Conservation (phyloP, 2,113 vertebrate species). For the Manacus vitellinus region DNA sequence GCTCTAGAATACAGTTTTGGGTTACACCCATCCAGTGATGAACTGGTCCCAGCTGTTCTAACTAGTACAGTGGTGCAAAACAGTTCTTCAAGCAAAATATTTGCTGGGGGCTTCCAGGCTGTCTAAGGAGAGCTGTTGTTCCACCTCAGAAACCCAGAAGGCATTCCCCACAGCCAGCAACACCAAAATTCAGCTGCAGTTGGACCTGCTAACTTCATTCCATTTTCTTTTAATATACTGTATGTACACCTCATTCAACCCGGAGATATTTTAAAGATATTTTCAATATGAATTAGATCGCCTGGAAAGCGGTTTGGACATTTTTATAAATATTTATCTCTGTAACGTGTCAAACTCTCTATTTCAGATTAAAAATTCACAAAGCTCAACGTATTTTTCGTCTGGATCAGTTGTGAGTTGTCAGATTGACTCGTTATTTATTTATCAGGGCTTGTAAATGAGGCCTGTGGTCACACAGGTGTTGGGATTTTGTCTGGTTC, state of each 20-base stretch:
- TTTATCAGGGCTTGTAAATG: not conserved
- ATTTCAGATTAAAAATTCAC: slow-evolving; percentile 31
- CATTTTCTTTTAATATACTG: not conserved
- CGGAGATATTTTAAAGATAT: not conserved
- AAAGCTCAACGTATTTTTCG: not conserved
- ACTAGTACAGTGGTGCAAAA: no score
- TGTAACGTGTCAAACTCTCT: not conserved
- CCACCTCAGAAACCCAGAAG: not conserved
- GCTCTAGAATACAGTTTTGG: no score
- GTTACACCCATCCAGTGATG: no score
- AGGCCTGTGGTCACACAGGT: not conserved
- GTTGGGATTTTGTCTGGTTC: not conserved
- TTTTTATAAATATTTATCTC: slow-evolving; percentile 36
- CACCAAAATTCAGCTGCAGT: not conserved
- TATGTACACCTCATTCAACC: not conserved
- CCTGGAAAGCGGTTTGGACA: not conserved
- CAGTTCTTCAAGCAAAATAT: not conserved
- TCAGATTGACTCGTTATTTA: slow-evolving; percentile 1
- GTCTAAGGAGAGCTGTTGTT: not conserved
- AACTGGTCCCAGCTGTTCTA: no score
- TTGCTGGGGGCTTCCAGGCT: not conserved
- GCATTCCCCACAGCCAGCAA: not conserved
- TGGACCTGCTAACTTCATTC: not conserved
- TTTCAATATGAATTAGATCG: not conserved
- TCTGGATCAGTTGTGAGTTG: not conserved